Percentiles rank a stretch among this genome's conserved stretches.
Conservation (phyloP, 2,888 invertebrate genomes). For the Melipona beecheii region DNA sequence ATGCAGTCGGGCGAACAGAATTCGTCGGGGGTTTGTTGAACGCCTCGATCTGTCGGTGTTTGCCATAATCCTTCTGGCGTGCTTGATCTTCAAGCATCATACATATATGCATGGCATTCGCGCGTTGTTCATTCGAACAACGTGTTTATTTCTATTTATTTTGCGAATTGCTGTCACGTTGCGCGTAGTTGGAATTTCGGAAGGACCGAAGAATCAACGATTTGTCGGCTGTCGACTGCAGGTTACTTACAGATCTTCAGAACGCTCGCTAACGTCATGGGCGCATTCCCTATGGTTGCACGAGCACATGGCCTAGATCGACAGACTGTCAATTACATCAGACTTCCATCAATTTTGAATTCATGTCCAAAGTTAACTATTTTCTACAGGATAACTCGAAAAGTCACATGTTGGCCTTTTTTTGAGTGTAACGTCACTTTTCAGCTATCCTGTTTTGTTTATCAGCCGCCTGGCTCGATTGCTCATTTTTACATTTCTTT, state of each 20-base stretch:
- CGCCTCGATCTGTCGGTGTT: constrained; percentile 18
- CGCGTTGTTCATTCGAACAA: too few relatives aligned
- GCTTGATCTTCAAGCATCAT: background rate
- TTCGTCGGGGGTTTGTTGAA: background rate
- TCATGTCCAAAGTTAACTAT: background rate
- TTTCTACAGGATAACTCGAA: background rate
- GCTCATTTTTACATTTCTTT: constrained; percentile 7
- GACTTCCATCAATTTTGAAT: constrained; percentile 51
- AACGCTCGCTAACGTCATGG: constrained; percentile 27
- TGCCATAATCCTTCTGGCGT: constrained; percentile 12
- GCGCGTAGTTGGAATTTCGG: too few relatives aligned
- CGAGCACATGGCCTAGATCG: constrained; percentile 47
- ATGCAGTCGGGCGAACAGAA: background rate
- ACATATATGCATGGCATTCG: too few relatives aligned
- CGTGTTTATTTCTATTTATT: too few relatives aligned
- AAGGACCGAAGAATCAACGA: too few relatives aligned
- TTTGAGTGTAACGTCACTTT: background rate
- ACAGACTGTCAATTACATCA: background rate
- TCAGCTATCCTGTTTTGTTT: constrained; percentile 26
- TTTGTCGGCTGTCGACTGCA: too few relatives aligned
- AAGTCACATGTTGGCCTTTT: constrained; percentile 30
- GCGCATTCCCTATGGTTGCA: constrained; percentile 22
- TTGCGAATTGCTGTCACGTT: too few relatives aligned
- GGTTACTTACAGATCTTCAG: constrained; percentile 56
- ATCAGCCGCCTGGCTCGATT: constrained; percentile 15